Base-by-base conservation (phyloP, 1,140 invertebrate genomes). In the Rhizoglyphus robini region DNA sequence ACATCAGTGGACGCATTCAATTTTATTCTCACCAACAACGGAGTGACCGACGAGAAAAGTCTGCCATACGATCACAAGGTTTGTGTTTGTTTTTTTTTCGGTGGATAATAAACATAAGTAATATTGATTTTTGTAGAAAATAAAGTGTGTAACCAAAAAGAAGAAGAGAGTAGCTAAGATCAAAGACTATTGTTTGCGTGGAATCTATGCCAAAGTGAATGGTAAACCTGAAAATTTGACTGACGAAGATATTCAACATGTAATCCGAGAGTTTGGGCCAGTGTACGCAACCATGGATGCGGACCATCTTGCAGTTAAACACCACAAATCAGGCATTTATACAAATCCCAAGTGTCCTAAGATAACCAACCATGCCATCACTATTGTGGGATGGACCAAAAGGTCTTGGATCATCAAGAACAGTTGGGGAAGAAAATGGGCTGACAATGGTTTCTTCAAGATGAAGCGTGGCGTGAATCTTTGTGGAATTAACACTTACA, bases 1-100 rank as follows among this genome's bases (percentile, higher is more conserved):
- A 60, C 58, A n/a, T 95, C 30, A 96, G 89, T 95, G 77, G 81
- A 87, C 71, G 88, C 88, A 51, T 92, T 95, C n/a, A 59, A 69
- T 25, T 69, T 69, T 57, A 46, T 69, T 38, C 60, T 69, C 4
- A 49, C 65, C 38, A 70, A 63, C 25, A 48, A 69, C 15, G 68
- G 68, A 3, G 36, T 66, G 3, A 67, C 68, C 30, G 68, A 34
- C 30, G 68, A 69, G 31, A 3, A 4, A 15, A 25, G 34, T 4
- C 63, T 61, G 32, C 36, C 54, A 18, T 69, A 69, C 30, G 34
- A 38, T n/a, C 5, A 29, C 31, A 46, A 38, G 32, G 36, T 60
- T 38, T 47, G 15, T n/a, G n/a, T n/a, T n/a, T n/a, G n/a, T n/a
- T n/a, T n/a, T n/a, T n/a, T n/a, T n/a, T n/a, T n/a, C n/a, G n/a